A percentile compares a stretch with the other conserved stretches of the same genome.
phyloP scores from a whole-genome alignment of 2,888 invertebrate species.

The Drosophila atroscutellata region DNA sequence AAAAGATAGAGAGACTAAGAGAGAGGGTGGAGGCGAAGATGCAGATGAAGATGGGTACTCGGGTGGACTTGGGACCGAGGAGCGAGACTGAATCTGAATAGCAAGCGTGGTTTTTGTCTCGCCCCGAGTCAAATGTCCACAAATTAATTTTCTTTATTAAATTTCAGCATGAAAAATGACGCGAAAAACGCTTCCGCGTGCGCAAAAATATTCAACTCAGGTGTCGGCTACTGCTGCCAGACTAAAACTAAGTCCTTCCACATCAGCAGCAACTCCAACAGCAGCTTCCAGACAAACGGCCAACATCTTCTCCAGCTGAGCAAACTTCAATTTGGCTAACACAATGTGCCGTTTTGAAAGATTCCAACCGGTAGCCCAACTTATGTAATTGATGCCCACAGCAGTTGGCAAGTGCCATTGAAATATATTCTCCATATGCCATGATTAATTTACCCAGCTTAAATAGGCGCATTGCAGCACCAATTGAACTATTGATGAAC shows the following conservation, averaged over 20 bases:
- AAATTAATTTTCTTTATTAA: constrained; percentile 81
- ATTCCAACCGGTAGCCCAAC: constrained; percentile 62
- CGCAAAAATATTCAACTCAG: constrained; percentile 68
- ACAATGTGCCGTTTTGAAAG: constrained; percentile 75
- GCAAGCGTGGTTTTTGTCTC: constrained; percentile 57
- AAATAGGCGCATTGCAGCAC: background rate
- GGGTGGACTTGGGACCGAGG: constrained; percentile 1
- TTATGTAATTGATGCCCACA: constrained; percentile 68
- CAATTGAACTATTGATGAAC: background rate
- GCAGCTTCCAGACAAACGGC: constrained; percentile 6
- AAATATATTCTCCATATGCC: constrained; percentile 35
- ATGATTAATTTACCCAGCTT: constrained; percentile 59
- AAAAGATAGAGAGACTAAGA: constrained; percentile 20
- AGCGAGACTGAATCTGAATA: constrained; percentile 25
- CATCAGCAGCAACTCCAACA: background rate
- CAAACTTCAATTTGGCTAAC: constrained; percentile 72
- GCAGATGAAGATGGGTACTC: background rate
- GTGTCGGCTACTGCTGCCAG: constrained; percentile 51
- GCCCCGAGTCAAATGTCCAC: constrained; percentile 81
- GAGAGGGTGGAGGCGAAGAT: constrained; percentile 6
- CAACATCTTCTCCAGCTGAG: constrained; percentile 35
- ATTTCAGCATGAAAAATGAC: constrained; percentile 81
- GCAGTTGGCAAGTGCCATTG: constrained; percentile 37
- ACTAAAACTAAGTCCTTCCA: constrained; percentile 35
- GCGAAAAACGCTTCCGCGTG: constrained; percentile 80